Conservation (phyloP, 2,113 vertebrate genomes). For the Philantomba maxwellii region DNA sequence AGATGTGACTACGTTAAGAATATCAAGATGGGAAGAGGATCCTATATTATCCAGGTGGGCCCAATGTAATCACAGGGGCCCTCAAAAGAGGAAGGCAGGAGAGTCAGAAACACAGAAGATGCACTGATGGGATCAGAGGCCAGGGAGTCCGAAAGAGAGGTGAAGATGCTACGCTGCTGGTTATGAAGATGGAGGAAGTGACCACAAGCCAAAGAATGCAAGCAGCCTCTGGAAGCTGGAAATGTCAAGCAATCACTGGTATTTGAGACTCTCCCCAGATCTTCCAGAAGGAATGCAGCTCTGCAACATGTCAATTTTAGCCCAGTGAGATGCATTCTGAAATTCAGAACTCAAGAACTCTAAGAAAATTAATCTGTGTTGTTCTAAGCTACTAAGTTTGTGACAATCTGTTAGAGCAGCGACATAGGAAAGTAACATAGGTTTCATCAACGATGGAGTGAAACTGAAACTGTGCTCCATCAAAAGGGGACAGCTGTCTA, state of each 20-base stretch:
- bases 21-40: background rate
- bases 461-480: background rate
- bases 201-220: background rate
- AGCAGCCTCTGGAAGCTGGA: background rate
- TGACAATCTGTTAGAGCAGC: background rate
- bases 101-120: background rate
- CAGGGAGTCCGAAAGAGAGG: background rate
- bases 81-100: background rate
- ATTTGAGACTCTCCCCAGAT: background rate
- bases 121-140: background rate
- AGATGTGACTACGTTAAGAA: background rate
- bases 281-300: background rate
- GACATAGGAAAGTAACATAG: background rate
- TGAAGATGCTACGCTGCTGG: background rate
- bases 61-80: background rate
- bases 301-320: background rate
- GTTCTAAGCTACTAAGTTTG: background rate
- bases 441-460: background rate
- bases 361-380: background rate
- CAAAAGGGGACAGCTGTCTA: background rate
- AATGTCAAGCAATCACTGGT: background rate
- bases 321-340: background rate
- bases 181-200: background rate
- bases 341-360: background rate
- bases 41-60: background rate